phyloP scores from a whole-genome alignment of 2,113 vertebrate genomes.

The Myrmophylax atrothorax region DNA sequence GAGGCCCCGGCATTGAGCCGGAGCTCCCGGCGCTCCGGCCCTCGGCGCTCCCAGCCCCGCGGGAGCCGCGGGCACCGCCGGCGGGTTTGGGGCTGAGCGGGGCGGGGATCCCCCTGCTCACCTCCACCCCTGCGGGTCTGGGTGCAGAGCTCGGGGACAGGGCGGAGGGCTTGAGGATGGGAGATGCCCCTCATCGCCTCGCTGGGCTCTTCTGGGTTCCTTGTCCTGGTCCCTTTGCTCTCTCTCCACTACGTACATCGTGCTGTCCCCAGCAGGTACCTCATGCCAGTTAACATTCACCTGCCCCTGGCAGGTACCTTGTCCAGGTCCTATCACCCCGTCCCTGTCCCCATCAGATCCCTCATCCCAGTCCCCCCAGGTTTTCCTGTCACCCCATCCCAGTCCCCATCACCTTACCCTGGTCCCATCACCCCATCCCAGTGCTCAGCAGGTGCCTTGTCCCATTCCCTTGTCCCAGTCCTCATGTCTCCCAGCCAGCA shows the following conservation, averaged over 20 bases:
- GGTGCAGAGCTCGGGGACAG: neutral
- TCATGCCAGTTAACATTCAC: too few species aligned
- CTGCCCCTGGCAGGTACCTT: neutral
- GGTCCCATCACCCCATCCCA: neutral
- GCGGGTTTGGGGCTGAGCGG: accelerated
- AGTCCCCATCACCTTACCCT: neutral
- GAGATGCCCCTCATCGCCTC: neutral
- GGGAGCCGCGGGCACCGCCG: neutral
- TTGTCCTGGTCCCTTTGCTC: neutral
- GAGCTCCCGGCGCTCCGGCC: slow-evolving; percentile 54
- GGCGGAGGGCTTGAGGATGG: neutral
- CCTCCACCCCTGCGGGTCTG: accelerated
- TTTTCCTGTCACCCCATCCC: neutral
- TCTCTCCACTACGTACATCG: neutral
- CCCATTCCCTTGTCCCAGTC: neutral
- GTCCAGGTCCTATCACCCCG: neutral
- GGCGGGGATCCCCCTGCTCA: accelerated
- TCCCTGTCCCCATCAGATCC: too few species aligned
- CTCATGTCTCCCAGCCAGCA: neutral
- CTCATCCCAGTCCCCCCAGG: neutral
- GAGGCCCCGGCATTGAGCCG: slow-evolving; percentile 29
- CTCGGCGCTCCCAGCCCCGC: neutral
- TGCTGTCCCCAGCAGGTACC: neutral
- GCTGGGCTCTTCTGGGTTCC: accelerated
- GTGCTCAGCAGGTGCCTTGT: neutral